These are phyloP conservation scores for Psococerastis gibbosa DNA, from an alignment of 2,888 invertebrate genomes.

Conservation along the genomic window DNA sequence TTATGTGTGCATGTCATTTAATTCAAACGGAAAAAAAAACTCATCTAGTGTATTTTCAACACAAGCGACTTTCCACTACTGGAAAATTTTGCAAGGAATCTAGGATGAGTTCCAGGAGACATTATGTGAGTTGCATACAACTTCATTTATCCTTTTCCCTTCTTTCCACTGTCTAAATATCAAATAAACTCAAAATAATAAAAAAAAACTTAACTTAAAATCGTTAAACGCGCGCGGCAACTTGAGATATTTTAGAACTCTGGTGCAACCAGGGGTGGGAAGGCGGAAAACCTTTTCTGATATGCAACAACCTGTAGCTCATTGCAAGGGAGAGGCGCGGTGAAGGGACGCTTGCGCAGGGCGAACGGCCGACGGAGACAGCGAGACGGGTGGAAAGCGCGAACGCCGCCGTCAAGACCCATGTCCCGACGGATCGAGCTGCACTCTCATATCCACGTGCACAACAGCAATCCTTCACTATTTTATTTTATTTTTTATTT, in stretches of 20 bases:
- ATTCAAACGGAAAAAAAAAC: too few relatives aligned
- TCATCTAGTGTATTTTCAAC: too few relatives aligned
- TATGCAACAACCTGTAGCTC: conserved; percentile 10
- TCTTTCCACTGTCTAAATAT: background rate
- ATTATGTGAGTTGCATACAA: background rate
- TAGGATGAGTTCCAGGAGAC: background rate
- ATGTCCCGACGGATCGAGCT: conserved; percentile 5
- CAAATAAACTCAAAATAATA: too few relatives aligned
- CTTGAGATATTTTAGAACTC: too few relatives aligned
- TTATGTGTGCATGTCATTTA: too few relatives aligned
- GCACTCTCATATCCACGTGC: too few relatives aligned
- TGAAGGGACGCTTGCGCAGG: conserved; percentile 7
- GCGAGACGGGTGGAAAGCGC: conserved; percentile 12
- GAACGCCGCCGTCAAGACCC: conserved; percentile 4
- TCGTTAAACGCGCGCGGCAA: background rate
- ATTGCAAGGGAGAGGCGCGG: conserved; percentile 7
- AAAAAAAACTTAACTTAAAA: too few relatives aligned
- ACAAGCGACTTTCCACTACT: too few relatives aligned
- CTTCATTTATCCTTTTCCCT: background rate
- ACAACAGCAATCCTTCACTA: too few relatives aligned
- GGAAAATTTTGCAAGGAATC: too few relatives aligned
- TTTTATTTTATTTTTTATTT: too few relatives aligned
- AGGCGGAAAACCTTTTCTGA: conserved; percentile 5
- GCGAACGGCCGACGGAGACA: conserved; percentile 6
- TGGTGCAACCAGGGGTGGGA: conserved; percentile 5